phyloP scores from a whole-genome alignment of 1,140 invertebrate genomes.

The Globodera rostochiensis region DNA sequence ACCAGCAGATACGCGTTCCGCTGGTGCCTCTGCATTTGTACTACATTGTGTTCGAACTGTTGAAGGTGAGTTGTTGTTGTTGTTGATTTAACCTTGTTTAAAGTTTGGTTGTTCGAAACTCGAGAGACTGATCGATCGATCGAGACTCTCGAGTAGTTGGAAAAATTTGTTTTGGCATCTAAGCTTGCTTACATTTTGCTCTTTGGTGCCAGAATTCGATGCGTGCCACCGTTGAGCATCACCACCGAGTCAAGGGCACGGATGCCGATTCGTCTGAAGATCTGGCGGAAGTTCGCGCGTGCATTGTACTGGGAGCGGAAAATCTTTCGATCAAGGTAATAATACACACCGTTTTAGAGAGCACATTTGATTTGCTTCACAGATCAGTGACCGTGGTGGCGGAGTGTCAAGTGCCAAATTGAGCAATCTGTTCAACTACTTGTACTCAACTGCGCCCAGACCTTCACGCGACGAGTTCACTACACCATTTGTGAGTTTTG shows the following conservation, averaged over 20 bases:
- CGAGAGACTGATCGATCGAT: neutral
- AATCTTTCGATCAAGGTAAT: conserved; percentile 92
- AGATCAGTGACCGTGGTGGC: conserved; percentile 92
- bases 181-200: neutral
- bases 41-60: conserved; percentile 96
- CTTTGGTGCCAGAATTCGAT: conserved; percentile 77
- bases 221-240: conserved; percentile 76
- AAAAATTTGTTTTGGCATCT: conserved; percentile 13
- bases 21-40: conserved; percentile 99
- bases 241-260: conserved; percentile 69
- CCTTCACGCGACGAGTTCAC: conserved; percentile 70
- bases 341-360: neutral
- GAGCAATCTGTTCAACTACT: conserved; percentile 92
- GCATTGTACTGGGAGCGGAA: conserved; percentile 84
- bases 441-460: conserved; percentile 95
- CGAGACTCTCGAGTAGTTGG: conserved; percentile 27
- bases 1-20: conserved; percentile 75
- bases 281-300: conserved; percentile 83
- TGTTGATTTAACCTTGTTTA: too few relatives aligned
- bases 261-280: conserved; percentile 66
- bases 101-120: neutral
- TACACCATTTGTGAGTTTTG: conserved; percentile 55
- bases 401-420: conserved; percentile 84
- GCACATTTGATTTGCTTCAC: conserved; percentile 54
- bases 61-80: conserved; percentile 73